These are phyloP conservation scores for Diaphora mendica DNA, from an alignment of 2,888 invertebrate species.

Conservation along the genomic window DNA sequence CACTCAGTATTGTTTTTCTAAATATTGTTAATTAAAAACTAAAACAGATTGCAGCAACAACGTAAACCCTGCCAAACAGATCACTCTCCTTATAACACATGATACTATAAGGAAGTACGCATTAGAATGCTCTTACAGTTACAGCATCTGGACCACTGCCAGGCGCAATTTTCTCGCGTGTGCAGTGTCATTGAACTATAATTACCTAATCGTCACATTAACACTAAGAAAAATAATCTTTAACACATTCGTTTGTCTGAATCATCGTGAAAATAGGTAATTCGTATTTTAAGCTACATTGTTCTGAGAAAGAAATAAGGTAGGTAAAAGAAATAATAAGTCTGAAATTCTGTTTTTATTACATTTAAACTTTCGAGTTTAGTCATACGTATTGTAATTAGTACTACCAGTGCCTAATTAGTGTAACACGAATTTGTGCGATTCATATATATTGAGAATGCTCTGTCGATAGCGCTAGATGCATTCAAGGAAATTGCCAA, in stretches of 20 bases:
- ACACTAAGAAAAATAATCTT: slow-evolving; percentile 9
- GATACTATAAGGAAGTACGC: slow-evolving; percentile 39
- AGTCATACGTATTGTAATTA: too few species aligned
- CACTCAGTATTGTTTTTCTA: neutral
- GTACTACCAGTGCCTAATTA: too few species aligned
- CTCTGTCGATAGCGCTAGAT: too few species aligned
- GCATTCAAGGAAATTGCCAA: too few species aligned
- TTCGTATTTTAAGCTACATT: neutral
- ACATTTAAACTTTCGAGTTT: too few species aligned
- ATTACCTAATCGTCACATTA: slow-evolving; percentile 49
- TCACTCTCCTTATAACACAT: slow-evolving; percentile 14
- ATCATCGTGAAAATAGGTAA: neutral
- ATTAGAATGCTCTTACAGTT: slow-evolving; percentile 18
- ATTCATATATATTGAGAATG: too few species aligned
- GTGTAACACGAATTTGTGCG: too few species aligned
- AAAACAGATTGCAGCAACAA: neutral
- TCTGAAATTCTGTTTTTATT: too few species aligned
- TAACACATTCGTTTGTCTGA: slow-evolving; percentile 6
- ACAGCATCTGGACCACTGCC: slow-evolving; percentile 34
- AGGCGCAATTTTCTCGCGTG: slow-evolving; percentile 40
- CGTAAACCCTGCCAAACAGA: slow-evolving; percentile 1
- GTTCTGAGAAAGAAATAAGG: neutral
- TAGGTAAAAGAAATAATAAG: neutral
- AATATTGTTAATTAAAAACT: neutral
- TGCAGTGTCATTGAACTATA: slow-evolving; percentile 57